phyloP scores from a whole-genome alignment of 1,140 invertebrate species.

The Drosophila santomea region DNA sequence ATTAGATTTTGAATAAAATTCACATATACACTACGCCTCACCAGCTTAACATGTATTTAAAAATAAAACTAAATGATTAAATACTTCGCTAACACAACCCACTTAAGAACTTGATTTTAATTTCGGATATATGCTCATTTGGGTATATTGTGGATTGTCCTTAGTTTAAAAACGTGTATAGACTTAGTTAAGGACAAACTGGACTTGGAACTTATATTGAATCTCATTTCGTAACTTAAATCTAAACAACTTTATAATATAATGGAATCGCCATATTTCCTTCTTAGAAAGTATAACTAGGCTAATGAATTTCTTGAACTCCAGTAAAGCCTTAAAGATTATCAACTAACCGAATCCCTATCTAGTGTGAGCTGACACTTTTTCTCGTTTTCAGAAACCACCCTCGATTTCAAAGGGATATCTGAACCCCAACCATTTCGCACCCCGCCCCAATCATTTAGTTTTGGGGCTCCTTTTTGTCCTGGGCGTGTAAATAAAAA shows the following conservation, averaged over 20 bases:
- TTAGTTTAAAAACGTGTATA: neutral
- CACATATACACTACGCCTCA: conserved; percentile 67
- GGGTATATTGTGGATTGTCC: too few species aligned
- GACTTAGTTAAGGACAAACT: too few species aligned
- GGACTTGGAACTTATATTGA: too few species aligned
- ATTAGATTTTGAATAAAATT: conserved; percentile 73
- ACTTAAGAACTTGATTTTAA: neutral
- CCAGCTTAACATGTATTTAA: conserved; percentile 64
- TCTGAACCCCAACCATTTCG: neutral
- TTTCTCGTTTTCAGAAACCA: conserved; percentile 9
- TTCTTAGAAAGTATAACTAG: too few species aligned
- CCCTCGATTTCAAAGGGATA: conserved; percentile 69
- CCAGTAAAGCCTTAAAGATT: neutral
- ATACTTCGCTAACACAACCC: conserved; percentile 51
- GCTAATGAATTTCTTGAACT: too few species aligned
- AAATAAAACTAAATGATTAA: conserved; percentile 42
- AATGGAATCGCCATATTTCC: too few species aligned
- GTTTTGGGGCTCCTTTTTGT: conserved; percentile 44
- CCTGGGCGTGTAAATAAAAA: conserved; percentile 74
- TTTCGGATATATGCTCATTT: neutral
- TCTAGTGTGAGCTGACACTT: conserved; percentile 34
- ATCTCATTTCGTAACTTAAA: too few species aligned
- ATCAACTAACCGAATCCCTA: conserved; percentile 41
- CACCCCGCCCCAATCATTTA: conserved; percentile 2
- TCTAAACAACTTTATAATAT: too few species aligned